A percentile compares a stretch with the other conserved stretches of the same genome.
phyloP scores from a whole-genome alignment of 1,140 invertebrate species.

The Drosophila athabasca region DNA sequence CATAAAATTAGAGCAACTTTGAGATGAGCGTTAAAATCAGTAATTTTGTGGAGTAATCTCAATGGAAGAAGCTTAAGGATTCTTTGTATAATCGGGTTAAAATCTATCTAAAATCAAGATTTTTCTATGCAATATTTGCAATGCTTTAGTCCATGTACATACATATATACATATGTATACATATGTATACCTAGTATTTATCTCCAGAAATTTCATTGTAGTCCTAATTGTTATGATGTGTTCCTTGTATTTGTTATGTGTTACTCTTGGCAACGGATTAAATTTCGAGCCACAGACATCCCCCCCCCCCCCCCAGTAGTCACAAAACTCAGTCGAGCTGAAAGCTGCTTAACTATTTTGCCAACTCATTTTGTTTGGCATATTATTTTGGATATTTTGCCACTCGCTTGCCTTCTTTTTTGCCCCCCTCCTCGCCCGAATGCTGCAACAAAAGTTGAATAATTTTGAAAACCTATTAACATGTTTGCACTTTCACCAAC shows the following conservation, averaged over 20 bases:
- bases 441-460: slow-evolving; percentile 58
- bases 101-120: too few relatives aligned
- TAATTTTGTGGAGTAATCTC: too few relatives aligned
- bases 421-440: background rate
- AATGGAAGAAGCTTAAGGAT: too few relatives aligned
- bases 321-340: slow-evolving; percentile 53
- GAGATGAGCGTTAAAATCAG: too few relatives aligned
- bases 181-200: too few relatives aligned
- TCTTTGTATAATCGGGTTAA: too few relatives aligned
- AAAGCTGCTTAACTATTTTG: slow-evolving; percentile 69
- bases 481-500: slow-evolving; percentile 12
- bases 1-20: slow-evolving; percentile 6
- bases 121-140: too few relatives aligned
- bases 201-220: too few relatives aligned
- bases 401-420: background rate
- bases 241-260: too few relatives aligned
- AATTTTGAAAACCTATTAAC: slow-evolving; percentile 59
- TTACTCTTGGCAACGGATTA: background rate
- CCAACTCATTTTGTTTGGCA: slow-evolving; percentile 55
- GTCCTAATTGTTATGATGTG: too few relatives aligned
- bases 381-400: slow-evolving; percentile 55
- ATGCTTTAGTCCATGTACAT: too few relatives aligned
- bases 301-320: slow-evolving; percentile 23
- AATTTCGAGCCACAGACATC: background rate
- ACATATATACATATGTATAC: too few relatives aligned